Percentiles rank a stretch among this genome's conserved stretches.
phyloP scores from a whole-genome alignment of 53 echinoderm and acorn worm species.

The Echinometra lucunter region DNA sequence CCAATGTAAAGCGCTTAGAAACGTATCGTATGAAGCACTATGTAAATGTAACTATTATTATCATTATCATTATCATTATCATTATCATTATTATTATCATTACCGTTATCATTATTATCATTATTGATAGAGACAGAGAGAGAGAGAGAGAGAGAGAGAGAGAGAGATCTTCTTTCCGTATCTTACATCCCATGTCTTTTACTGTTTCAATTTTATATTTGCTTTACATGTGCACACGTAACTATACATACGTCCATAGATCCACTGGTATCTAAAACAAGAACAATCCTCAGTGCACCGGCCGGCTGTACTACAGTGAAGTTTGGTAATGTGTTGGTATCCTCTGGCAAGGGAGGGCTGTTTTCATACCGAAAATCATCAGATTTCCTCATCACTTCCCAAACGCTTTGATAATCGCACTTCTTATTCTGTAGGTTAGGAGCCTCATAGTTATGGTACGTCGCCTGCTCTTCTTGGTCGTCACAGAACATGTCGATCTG shows the following conservation, averaged over 20 bases:
- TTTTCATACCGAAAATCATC: neutral
- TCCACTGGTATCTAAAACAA: slow-evolving; percentile 59
- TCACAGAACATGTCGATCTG: slow-evolving; percentile 45
- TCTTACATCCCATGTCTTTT: too few species aligned
- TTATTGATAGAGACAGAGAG: too few species aligned
- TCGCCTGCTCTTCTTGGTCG: too few species aligned
- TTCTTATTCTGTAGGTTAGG: slow-evolving; percentile 40
- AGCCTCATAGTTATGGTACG: slow-evolving; percentile 16
- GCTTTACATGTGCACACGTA: neutral
- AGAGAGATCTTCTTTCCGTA: too few species aligned
- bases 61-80: too few species aligned
- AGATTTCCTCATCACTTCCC: slow-evolving; percentile 49
- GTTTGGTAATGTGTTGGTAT: slow-evolving; percentile 51
- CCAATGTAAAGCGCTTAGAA: too few species aligned
- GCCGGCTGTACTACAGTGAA: slow-evolving; percentile 34
- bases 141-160: too few species aligned
- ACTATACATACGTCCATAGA: slow-evolving; percentile 17
- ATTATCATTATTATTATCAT: too few species aligned
- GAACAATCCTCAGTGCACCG: slow-evolving; percentile 24
- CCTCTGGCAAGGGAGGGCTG: slow-evolving; percentile 35
- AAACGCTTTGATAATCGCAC: slow-evolving; percentile 41
- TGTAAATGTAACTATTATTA: too few species aligned
- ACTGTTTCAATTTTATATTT: too few species aligned
- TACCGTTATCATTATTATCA: too few species aligned
- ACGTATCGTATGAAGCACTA: too few species aligned